Evolutionary conservation across 2,113 vertebrate species (phyloP).

Genomic region (Pseudopodoces humilis): DNA sequence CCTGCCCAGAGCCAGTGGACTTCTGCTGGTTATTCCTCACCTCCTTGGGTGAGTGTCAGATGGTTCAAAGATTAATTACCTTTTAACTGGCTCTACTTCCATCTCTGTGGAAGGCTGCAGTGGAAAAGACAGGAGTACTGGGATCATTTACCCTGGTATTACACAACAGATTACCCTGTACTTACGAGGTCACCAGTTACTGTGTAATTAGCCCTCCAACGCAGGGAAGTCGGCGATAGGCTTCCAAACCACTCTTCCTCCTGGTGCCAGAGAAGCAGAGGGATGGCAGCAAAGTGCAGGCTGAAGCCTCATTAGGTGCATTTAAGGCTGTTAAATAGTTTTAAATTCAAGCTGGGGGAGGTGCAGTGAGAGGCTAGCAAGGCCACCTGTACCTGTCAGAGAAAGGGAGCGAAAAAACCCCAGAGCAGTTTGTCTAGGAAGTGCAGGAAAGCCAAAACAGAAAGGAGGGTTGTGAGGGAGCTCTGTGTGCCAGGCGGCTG

Average conservation of each 20-base stretch:
- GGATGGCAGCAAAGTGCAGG: conserved; percentile 5
- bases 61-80: conserved; percentile 52
- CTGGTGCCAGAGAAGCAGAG: not conserved
- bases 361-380: not conserved
- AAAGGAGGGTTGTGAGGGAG: not conserved
- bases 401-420: not conserved
- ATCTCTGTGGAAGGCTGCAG: not conserved
- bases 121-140: conserved; percentile 16
- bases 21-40: not conserved
- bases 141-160: conserved; percentile 40
- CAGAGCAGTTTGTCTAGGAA: not conserved
- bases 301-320: conserved; percentile 10
- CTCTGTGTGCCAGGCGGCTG: accelerated
- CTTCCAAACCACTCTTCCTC: conserved; percentile 14
- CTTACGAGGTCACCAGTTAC: conserved; percentile 43
- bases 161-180: conserved; percentile 45
- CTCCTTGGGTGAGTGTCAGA: not conserved
- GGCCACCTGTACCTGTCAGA: not conserved
- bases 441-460: not conserved
- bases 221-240: not conserved
- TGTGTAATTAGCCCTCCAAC: conserved; percentile 39
- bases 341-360: conserved; percentile 19
- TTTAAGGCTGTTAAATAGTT: conserved; percentile 44
- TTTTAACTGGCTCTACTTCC: not conserved
- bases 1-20: not conserved